These are phyloP conservation scores for Microhierax caerulescens DNA, from an alignment of 2,797 vertebrate genomes.

Conservation along the genomic window DNA sequence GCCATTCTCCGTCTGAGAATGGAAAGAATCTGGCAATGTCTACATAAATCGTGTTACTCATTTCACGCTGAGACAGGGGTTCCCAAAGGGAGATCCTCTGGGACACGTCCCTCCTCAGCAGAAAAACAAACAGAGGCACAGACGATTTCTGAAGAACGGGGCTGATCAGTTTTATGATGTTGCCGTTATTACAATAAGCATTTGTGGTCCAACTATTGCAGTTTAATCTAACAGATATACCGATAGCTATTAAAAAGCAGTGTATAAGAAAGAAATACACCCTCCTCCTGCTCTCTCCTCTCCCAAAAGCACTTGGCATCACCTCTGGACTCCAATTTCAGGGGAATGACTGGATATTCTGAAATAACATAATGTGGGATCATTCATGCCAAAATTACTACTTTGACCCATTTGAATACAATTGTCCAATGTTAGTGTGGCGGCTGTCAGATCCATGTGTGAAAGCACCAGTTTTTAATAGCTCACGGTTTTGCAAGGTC, in stretches of 20 bases:
- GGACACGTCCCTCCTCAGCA: slow-evolving; percentile 61
- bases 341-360: background rate
- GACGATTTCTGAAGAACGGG: slow-evolving; percentile 51
- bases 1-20: slow-evolving; percentile 53
- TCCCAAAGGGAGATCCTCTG: slow-evolving; percentile 72
- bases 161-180: slow-evolving; percentile 61
- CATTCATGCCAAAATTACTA: background rate
- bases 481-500: background rate
- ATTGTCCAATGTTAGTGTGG: background rate
- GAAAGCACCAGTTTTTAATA: background rate
- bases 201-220: background rate
- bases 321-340: background rate
- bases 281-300: background rate
- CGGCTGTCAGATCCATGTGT: background rate
- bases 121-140: slow-evolving; percentile 64
- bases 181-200: slow-evolving; percentile 62
- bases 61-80: slow-evolving; percentile 73
- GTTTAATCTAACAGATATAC: background rate
- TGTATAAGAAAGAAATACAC: background rate
- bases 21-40: slow-evolving; percentile 43
- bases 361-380: background rate
- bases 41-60: slow-evolving; percentile 58
- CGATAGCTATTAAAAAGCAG: background rate
- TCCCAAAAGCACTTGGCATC: background rate
- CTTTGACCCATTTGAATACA: background rate